Evolutionary conservation across 2,888 invertebrate genomes (phyloP), one percentile per base, ranked within the genome.

Genomic region (Ophonus ardosiacus): DNA sequence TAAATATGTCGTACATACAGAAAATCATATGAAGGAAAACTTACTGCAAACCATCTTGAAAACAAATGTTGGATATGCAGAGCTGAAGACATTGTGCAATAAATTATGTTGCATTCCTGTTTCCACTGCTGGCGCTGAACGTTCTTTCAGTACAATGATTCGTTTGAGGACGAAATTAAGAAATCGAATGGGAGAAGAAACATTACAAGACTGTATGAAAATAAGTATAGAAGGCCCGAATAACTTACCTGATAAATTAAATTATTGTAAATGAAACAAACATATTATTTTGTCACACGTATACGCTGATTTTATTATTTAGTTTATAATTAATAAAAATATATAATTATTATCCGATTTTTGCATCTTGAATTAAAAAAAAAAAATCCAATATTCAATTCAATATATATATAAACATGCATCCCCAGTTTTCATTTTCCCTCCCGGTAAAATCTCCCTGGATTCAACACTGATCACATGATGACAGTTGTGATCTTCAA

Each of bases 51-150:
- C 18, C 15, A 59, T 59, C 10, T 59, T 59, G 61, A 59, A 59
- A 59, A 7, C 61, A 15, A 59, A 59, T 18, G 10, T 59, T 7
- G 61, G 61, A 59, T 59, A 59, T 17, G 7, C 18, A 15, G 61
- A 59, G 18, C 61, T 59, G 18, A 59, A 59, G 18, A 59, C 61
- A 17, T 10, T 59, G 61, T 59, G 61, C 61, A 59, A 7, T 17
- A 59, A 59, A 59, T 18, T 59, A 59, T 15, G 61, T 59, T 59
- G 61, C 18, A 59, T 59, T 59, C 61, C 61, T 17, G 61, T 59
- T 17, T 18, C 61, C 10, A 59, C 61, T 18, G 61, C 61, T 15
- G 10, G 61, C 10, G 61, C 61, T 59, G 61, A 59, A 59, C 61
- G 61, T 59, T 59, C 61, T 59, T 59, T 59, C 10, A 59, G 61